Evolutionary conservation across 1,140 invertebrate genomes (phyloP), one percentile per base, ranked within the genome.

Genomic region (Lamellibrachia luymesi): DNA sequence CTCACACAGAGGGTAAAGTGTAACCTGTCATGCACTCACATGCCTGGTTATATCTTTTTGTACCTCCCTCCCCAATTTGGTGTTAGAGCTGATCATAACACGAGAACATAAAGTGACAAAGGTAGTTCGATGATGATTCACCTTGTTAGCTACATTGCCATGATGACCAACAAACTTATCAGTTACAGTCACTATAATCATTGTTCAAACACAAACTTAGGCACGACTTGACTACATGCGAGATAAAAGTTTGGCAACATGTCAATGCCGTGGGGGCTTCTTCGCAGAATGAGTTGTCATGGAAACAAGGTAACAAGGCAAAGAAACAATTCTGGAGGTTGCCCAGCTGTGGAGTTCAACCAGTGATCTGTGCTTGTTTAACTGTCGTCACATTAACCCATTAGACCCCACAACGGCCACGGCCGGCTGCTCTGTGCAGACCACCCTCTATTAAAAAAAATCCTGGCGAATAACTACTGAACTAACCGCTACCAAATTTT

Each of bases 241-340:
- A 80, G 64, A 80, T 80, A 22, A 80, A 80, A 80, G 64, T 80
- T 80, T 80, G 64, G 64, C 64, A 80, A 80, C 64, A 80, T 80
- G 4, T 80, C 6, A 22, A 4, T 2, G 64, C 13, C 1, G 64
- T 6, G 64, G 64, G 64, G 64, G 64, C 64, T 22, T 38, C 64
- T 80, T 80, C 64, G 25, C 13, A 22, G 64, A 80, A 80, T 80
- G 64, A 2, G 64, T 80, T 80, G 64, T 80, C 64, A 80, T 17
- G 64, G 64, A 6, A 80, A 80, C 64, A 22, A 80, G 64, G 64
- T 22, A 80, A 80, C 64, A 22, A 80, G 64, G 64, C 64, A 80
- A 80, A 22, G 64, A 80, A 80, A 80, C 64, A 80, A 22, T 80
- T 22, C 64, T 80, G 64, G 64, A 80, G 25, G 64, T 80, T 8